These are phyloP conservation scores for Cladopsammia gracilis DNA, from an alignment of 64 coral and sea anemone genomes.

Conservation along the genomic window DNA sequence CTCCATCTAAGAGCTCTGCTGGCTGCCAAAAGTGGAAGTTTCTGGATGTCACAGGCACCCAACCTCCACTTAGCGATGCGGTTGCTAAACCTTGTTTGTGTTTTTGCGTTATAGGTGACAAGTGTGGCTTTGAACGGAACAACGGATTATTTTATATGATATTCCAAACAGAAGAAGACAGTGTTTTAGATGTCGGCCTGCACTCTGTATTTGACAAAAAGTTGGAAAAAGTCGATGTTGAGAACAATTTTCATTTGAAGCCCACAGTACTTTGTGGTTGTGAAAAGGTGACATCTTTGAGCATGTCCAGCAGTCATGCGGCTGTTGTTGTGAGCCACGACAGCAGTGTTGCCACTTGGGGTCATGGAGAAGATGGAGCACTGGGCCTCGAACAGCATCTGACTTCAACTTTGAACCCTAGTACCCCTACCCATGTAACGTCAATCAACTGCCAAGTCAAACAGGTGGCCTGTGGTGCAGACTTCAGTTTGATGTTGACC, in stretches of 20 bases:
- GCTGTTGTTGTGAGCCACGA: conserved; percentile 27
- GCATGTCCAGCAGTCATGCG: conserved; percentile 53
- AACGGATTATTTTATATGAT: conserved; percentile 81
- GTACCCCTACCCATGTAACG: background rate
- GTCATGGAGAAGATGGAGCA: conserved; percentile 36
- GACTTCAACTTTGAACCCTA: background rate
- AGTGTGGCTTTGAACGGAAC: conserved; percentile 12
- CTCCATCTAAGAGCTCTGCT: no score
- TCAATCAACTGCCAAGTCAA: conserved; percentile 38
- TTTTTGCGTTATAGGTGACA: conserved; percentile 27
- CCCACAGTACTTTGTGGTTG: conserved; percentile 44
- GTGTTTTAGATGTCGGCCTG: conserved; percentile 63
- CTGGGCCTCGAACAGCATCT: conserved; percentile 52
- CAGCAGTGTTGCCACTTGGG: conserved; percentile 56
- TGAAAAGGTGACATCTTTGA: conserved; percentile 35
- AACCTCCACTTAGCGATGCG: no score
- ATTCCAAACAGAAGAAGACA: conserved; percentile 46
- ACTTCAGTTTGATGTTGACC: conserved; percentile 77
- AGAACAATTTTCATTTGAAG: conserved; percentile 49
- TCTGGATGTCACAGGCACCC: no score
- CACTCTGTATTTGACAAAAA: conserved; percentile 13
- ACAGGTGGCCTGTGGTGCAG: conserved; percentile 75
- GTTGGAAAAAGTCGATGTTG: conserved; percentile 13
- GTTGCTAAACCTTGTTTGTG: background rate
- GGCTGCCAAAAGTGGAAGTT: no score